These are phyloP conservation scores for Scortum barcoo DNA, from an alignment of 2,113 vertebrate species.

Conservation along the genomic window DNA sequence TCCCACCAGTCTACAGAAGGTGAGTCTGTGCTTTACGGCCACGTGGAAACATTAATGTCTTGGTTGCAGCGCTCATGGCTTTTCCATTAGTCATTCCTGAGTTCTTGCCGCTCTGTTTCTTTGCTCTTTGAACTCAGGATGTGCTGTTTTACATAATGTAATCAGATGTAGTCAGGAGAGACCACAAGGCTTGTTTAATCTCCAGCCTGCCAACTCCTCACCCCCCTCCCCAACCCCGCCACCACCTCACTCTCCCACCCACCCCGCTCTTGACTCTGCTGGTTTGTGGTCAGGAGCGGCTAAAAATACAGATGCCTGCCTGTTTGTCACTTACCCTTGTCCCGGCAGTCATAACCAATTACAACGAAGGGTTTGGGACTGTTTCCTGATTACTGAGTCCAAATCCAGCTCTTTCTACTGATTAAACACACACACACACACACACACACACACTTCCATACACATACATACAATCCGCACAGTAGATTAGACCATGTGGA, in stretches of 20 bases:
- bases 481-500: conserved; percentile 28
- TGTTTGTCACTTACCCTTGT: conserved; percentile 70
- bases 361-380: conserved; percentile 47
- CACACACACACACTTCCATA: background rate
- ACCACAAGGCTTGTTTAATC: conserved; percentile 72
- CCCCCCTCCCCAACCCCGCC: too few species aligned
- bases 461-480: conserved; percentile 25
- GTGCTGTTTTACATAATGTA: conserved; percentile 74
- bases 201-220: too few species aligned
- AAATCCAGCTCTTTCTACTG: conserved; percentile 55
- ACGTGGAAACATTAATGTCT: conserved; percentile 56
- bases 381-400: conserved; percentile 65
- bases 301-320: conserved; percentile 71
- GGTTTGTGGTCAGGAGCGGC: conserved; percentile 60
- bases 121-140: conserved; percentile 76
- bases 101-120: conserved; percentile 41
- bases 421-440: conserved; percentile 35
- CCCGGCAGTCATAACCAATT: conserved; percentile 69
- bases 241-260: background rate
- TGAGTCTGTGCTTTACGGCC: conserved; percentile 78
- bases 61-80: conserved; percentile 29
- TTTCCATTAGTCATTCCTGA: conserved; percentile 52
- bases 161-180: conserved; percentile 71
- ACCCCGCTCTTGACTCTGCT: conserved; percentile 41
- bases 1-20: conserved; percentile 98